Conservation (phyloP, 2,888 invertebrate genomes). For the Creontiades dilutus region DNA sequence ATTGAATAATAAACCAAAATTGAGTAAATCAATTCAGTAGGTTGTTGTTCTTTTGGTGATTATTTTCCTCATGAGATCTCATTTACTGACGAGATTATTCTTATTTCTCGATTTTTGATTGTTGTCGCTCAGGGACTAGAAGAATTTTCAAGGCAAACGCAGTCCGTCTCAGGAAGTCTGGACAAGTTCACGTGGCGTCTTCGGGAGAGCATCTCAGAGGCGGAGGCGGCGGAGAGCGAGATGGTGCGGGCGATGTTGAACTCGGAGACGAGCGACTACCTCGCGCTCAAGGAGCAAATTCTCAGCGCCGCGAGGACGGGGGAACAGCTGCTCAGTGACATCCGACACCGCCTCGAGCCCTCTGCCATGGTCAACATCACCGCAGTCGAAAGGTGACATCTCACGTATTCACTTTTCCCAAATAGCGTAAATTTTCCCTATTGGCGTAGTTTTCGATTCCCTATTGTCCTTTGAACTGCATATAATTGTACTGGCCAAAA, state of each 20-base stretch:
- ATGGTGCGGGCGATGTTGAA: conserved; percentile 90
- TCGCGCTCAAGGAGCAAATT: conserved; percentile 90
- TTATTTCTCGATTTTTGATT: too few species aligned
- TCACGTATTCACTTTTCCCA: conserved; percentile 6
- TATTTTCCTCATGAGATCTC: too few species aligned
- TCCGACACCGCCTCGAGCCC: conserved; percentile 79
- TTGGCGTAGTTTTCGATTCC: too few species aligned
- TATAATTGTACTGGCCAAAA: too few species aligned
- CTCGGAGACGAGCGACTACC: conserved; percentile 87
- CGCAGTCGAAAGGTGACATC: conserved; percentile 90
- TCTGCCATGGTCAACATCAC: conserved; percentile 89
- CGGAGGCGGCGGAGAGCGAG: conserved; percentile 69
- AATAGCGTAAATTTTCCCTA: too few species aligned
- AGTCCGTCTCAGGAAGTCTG: conserved; percentile 91
- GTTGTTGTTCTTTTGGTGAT: too few species aligned
- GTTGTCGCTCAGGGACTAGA: conserved; percentile 87
- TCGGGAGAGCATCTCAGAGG: conserved; percentile 83
- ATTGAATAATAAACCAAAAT: too few species aligned
- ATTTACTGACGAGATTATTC: too few species aligned
- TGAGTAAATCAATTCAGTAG: too few species aligned
- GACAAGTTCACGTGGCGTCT: conserved; percentile 93
- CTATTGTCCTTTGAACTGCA: too few species aligned
- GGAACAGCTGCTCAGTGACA: conserved; percentile 88
- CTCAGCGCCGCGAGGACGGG: conserved; percentile 93
- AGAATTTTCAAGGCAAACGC: conserved; percentile 94